phyloP scores from a whole-genome alignment of 2,888 invertebrate genomes.

The Nymphalis polychloros region DNA sequence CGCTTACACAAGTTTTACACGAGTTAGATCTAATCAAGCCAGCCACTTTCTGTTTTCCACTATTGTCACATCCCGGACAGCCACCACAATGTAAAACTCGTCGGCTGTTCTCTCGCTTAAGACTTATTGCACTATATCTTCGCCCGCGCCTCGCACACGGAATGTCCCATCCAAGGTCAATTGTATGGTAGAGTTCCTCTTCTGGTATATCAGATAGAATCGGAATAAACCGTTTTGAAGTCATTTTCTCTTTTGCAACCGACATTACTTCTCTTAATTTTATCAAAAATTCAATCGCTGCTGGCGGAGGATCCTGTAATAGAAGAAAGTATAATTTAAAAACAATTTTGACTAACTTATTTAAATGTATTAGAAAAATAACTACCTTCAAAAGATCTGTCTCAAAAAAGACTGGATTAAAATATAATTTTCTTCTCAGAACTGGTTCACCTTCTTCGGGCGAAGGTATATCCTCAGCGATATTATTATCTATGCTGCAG shows the following conservation, averaged over 20 bases:
- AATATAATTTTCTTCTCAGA: conserved; percentile 89
- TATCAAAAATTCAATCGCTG: conserved; percentile 92
- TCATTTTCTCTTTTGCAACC: conserved; percentile 94
- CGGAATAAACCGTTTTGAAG: conserved; percentile 89
- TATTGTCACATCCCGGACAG: conserved; percentile 85
- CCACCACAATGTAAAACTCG: conserved; percentile 82
- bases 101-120: conserved; percentile 84
- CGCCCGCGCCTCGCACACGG: conserved; percentile 77
- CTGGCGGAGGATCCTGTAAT: conserved; percentile 92
- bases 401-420: conserved; percentile 95
- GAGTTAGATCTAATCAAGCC: conserved; percentile 71
- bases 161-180: conserved; percentile 77
- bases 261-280: conserved; percentile 95
- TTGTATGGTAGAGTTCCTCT: conserved; percentile 82
- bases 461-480: conserved; percentile 53
- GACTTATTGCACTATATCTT: conserved; percentile 80
- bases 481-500: conserved; percentile 61
- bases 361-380: conserved; percentile 25
- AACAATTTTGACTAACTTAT: background rate
- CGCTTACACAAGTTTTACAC: conserved; percentile 81
- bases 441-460: conserved; percentile 63
- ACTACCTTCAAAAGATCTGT: conserved; percentile 90
- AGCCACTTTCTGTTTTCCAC: conserved; percentile 53
- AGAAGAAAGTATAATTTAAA: background rate
- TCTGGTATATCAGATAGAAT: conserved; percentile 90